Base-by-base conservation (phyloP, 2,113 vertebrate genomes). In the Phainopepla nitens region DNA sequence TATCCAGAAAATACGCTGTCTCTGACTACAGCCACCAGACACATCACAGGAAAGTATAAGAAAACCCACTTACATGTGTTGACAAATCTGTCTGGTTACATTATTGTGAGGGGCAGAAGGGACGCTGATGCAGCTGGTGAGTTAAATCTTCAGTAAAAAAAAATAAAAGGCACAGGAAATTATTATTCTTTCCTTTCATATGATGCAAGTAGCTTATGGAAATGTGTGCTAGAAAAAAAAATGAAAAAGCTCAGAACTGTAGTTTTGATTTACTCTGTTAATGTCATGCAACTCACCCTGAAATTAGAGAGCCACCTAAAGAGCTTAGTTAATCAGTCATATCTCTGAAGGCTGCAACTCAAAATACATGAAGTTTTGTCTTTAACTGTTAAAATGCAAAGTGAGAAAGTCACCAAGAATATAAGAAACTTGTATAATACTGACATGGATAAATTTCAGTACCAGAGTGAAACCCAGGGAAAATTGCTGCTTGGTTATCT, bases 221-320 rank as follows among this genome's bases (percentile, higher is more conserved):
- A 91, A 87, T 68, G 22, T 10, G 6, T 78, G 61, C 81, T 94
- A 56, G 57, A 72, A 44, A 85, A 58, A 69, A 42, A 39, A 41
- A 81, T 9, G 1, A 75, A 65, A 62, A 89, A 75, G 31, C 29
- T 88, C 60, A 51, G 49, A 57, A 70, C 1, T 79, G 54, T 44
- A 62, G 65, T 75, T 87, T 86, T 69, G 68, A 82, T 86, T 93
- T 82, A 79, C 25, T 57, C 41, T 49, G 57, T 60, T 60, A 54
- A 19, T 77, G 66, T 91, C 79, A 81, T 5, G 28, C 60, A 80
- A 81, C 60, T 75, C 57, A 78, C 24, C 22, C 41, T 93, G 82
- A 94, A 90, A 95, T 88, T n/a, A 72, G 42, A 92, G 79, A 64
- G 41, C 29, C 33, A 58, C 45, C 79, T 93, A 79, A 88, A 84